Evolutionary conservation across 2,113 vertebrate species (phyloP).

Genomic region (Osmerus eperlanus): DNA sequence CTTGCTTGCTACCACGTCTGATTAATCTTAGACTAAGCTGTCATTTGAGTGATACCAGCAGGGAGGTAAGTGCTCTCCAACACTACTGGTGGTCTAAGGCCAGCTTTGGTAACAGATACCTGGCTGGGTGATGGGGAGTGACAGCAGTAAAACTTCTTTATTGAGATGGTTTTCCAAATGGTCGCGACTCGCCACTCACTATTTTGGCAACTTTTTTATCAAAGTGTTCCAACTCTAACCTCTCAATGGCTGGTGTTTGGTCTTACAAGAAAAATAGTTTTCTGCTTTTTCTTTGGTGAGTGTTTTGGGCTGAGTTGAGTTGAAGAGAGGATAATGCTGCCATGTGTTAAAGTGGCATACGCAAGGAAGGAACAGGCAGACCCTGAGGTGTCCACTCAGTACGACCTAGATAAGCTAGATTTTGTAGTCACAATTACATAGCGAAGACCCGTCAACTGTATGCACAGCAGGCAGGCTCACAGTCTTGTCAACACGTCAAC

Average conservation of each 20-base stretch:
- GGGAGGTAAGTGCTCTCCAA: conserved; percentile 49
- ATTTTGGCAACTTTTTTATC: conserved; percentile 19
- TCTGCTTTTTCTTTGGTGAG: conserved; percentile 11
- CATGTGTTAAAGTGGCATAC: conserved; percentile 17
- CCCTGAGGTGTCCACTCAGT: conserved; percentile 33
- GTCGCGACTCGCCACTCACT: too few relatives aligned
- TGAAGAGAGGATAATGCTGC: neutral
- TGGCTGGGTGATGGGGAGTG: conserved; percentile 47
- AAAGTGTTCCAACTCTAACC: neutral
- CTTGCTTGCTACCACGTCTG: conserved; percentile 43
- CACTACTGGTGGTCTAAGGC: conserved; percentile 45
- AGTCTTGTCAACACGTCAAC: conserved; percentile 20
- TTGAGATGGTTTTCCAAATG: neutral
- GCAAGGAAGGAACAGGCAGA: conserved; percentile 2
- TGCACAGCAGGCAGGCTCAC: conserved; percentile 30
- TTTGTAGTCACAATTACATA: conserved; percentile 37
- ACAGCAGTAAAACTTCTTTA: conserved; percentile 49
- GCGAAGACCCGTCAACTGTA: conserved; percentile 23
- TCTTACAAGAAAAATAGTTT: conserved; percentile 23
- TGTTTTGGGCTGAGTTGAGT: neutral
- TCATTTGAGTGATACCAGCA: conserved; percentile 60
- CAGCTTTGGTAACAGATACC: conserved; percentile 39
- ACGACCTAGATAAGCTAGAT: conserved; percentile 43
- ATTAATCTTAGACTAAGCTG: conserved; percentile 65
- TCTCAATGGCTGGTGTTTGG: conserved; percentile 9